Evolutionary conservation across 2,888 invertebrate species (phyloP).

Genomic region (Omphaloscelis lunosa): DNA sequence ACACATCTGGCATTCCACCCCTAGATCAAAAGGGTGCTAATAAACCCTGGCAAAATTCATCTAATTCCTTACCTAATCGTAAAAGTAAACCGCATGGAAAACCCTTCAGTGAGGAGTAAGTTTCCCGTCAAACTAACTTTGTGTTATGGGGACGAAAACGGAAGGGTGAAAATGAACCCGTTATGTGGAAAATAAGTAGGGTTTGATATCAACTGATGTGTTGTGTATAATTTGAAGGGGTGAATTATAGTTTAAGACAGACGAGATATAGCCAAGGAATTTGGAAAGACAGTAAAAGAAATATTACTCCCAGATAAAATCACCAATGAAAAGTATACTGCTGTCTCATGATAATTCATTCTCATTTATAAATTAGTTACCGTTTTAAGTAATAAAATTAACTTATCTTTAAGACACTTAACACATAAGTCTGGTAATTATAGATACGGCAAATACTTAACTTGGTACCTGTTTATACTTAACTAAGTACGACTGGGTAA

Average conservation of each 20-base stretch:
- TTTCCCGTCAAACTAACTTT: slow-evolving; percentile 76
- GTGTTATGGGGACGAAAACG: slow-evolving; percentile 59
- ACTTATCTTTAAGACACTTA: slow-evolving; percentile 47
- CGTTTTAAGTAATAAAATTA: slow-evolving; percentile 51
- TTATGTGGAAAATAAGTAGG: slow-evolving; percentile 77
- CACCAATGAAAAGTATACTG: slow-evolving; percentile 37
- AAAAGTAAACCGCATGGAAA: slow-evolving; percentile 62
- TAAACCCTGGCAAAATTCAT: slow-evolving; percentile 34
- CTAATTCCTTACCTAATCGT: slow-evolving; percentile 47
- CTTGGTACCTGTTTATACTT: slow-evolving; percentile 51
- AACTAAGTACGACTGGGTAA: slow-evolving; percentile 33
- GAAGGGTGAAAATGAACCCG: slow-evolving; percentile 79
- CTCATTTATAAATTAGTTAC: slow-evolving; percentile 49
- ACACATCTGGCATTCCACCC: neutral
- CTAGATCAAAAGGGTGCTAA: slow-evolving; percentile 22
- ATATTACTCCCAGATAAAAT: slow-evolving; percentile 26
- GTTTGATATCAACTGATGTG: slow-evolving; percentile 62
- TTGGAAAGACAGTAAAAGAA: slow-evolving; percentile 20
- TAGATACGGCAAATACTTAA: slow-evolving; percentile 45
- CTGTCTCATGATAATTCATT: slow-evolving; percentile 29
- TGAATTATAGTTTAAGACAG: slow-evolving; percentile 55
- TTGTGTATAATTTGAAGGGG: slow-evolving; percentile 62
- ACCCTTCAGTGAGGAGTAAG: slow-evolving; percentile 61
- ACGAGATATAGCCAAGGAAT: slow-evolving; percentile 6
- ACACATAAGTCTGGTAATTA: slow-evolving; percentile 53